Conservation (phyloP, 2,113 vertebrate species). For the Potamarius usumacintae region DNA sequence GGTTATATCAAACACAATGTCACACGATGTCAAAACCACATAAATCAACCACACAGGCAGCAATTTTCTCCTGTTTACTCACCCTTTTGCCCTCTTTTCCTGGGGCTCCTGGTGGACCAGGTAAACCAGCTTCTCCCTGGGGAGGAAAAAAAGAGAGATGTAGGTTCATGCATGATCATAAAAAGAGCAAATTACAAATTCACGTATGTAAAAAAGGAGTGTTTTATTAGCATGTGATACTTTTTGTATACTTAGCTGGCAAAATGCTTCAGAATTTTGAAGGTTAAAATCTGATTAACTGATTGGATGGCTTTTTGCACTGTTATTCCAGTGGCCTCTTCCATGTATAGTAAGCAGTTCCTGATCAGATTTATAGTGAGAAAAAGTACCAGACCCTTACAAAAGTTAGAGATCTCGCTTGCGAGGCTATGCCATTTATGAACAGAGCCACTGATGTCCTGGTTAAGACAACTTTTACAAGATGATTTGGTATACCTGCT, state of each 20-base stretch:
- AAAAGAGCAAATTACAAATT: background rate
- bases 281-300: background rate
- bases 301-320: background rate
- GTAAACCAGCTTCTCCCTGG: conserved; percentile 76
- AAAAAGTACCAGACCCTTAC: too few relatives aligned
- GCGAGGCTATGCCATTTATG: too few relatives aligned
- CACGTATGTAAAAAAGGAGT: background rate
- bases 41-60: conserved; percentile 54
- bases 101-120: conserved; percentile 80
- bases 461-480: too few relatives aligned
- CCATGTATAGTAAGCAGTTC: background rate
- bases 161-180: background rate
- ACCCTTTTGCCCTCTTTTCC: conserved; percentile 97
- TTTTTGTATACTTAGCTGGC: background rate
- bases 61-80: conserved; percentile 78
- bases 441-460: too few relatives aligned
- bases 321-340: too few relatives aligned
- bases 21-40: conserved; percentile 1
- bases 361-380: background rate
- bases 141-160: conserved; percentile 41
- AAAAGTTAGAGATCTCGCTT: background rate
- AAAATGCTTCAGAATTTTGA: too few relatives aligned
- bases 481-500: too few relatives aligned
- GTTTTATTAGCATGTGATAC: background rate
- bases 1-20: conserved; percentile 48